Conservation (phyloP, 2,113 vertebrate species). For the Neogale vison region DNA sequence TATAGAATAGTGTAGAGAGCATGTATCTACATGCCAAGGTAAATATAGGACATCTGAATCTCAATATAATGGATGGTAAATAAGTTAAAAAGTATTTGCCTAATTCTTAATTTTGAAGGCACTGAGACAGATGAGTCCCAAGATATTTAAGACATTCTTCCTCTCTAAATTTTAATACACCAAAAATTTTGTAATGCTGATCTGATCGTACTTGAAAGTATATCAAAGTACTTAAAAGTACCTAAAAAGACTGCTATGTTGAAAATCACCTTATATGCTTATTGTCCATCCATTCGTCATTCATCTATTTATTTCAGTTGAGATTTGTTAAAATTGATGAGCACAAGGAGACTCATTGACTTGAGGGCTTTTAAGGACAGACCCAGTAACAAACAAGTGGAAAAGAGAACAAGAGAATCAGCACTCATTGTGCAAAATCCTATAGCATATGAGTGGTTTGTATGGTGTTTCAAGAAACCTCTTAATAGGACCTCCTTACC, state of each 20-base stretch:
- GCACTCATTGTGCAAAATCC: background rate
- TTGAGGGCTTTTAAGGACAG: background rate
- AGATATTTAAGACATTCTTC: background rate
- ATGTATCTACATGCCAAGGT: background rate
- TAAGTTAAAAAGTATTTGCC: background rate
- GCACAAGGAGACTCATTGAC: background rate
- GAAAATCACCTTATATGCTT: background rate
- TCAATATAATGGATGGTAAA: background rate
- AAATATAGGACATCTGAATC: background rate
- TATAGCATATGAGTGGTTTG: background rate
- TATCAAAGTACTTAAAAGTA: background rate
- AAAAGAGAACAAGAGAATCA: background rate
- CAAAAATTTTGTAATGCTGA: background rate
- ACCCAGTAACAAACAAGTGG: background rate
- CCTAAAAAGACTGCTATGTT: background rate
- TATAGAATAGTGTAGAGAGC: background rate
- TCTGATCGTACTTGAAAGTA: background rate
- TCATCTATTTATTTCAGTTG: background rate
- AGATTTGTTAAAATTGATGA: background rate
- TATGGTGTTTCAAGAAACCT: background rate
- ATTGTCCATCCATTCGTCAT: background rate
- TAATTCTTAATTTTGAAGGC: background rate
- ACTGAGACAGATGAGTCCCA: background rate
- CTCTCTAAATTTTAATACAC: background rate
- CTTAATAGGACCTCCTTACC: background rate